Evolutionary conservation across 2,797 vertebrate species (phyloP).

Genomic region (Cichlasoma orientale): DNA sequence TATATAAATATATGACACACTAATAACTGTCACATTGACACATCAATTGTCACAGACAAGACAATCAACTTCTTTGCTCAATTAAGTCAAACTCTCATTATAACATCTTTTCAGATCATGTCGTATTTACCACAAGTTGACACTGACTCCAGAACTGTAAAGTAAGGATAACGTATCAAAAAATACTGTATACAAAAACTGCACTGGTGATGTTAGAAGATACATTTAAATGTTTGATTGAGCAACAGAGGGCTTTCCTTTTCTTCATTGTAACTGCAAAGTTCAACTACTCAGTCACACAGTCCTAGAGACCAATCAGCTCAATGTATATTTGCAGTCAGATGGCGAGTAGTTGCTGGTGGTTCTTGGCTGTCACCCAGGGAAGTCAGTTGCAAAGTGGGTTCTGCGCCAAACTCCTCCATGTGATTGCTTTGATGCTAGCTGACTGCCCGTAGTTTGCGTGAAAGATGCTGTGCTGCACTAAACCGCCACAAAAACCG

Average conservation of each 20-base stretch:
- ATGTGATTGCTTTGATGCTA: background rate
- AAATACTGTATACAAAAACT: too few species aligned
- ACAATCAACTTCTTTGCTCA: slow-evolving; percentile 27
- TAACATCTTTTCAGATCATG: slow-evolving; percentile 22
- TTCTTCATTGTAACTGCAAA: too few species aligned
- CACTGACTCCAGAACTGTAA: slow-evolving; percentile 1
- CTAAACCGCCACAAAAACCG: background rate
- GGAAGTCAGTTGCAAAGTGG: background rate
- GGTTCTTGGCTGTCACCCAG: background rate
- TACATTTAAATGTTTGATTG: background rate
- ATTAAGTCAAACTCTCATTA: slow-evolving; percentile 22
- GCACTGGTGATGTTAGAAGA: too few species aligned
- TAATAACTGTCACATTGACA: slow-evolving; percentile 6
- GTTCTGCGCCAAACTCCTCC: background rate
- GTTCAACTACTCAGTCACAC: background rate
- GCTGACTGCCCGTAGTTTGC: background rate
- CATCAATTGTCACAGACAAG: background rate
- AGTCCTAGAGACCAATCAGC: background rate
- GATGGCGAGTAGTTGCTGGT: background rate
- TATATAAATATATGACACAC: slow-evolving; percentile 27
- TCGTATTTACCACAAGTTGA: slow-evolving; percentile 32
- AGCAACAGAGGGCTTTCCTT: background rate
- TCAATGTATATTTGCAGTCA: background rate
- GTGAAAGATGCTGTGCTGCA: background rate
- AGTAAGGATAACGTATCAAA: too few species aligned